Evolutionary conservation across 2,797 vertebrate species (phyloP).

Genomic region (Vireo griseus): DNA sequence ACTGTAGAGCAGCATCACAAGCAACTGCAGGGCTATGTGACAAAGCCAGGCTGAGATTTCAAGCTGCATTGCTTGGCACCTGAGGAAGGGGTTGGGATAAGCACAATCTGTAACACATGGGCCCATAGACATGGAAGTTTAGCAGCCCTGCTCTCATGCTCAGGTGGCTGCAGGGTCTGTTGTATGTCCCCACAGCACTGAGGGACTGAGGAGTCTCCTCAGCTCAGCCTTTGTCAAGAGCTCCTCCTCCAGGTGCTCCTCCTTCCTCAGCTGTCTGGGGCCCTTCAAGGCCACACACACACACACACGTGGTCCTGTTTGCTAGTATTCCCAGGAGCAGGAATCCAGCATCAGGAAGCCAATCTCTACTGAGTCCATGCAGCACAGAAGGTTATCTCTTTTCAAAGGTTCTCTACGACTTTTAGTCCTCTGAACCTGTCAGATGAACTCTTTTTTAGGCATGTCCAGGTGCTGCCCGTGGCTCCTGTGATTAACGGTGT

Average conservation of each 20-base stretch:
- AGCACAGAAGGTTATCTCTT: neutral
- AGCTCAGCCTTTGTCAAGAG: neutral
- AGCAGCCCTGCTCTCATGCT: neutral
- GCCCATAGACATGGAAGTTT: rapidly evolving
- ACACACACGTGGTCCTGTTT: rapidly evolving
- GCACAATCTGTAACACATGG: neutral
- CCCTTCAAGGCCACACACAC: neutral
- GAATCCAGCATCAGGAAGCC: neutral
- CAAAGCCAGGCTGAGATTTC: neutral
- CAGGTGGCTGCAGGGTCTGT: neutral
- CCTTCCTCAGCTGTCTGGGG: neutral
- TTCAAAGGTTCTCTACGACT: neutral
- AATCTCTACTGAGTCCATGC: rapidly evolving
- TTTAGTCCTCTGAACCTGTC: neutral
- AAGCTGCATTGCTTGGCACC: neutral
- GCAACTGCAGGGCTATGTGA: rapidly evolving
- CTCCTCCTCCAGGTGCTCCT: neutral
- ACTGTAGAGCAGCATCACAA: neutral
- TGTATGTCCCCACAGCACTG: neutral
- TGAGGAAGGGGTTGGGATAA: neutral
- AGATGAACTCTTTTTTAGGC: neutral
- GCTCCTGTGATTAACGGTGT: rapidly evolving
- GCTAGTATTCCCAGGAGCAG: rapidly evolving
- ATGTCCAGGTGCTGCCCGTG: neutral
- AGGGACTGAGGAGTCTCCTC: rapidly evolving